Evolutionary conservation across 2,888 invertebrate species (phyloP), one percentile per base, ranked within the genome.

Genomic region (Catocala sponsa): DNA sequence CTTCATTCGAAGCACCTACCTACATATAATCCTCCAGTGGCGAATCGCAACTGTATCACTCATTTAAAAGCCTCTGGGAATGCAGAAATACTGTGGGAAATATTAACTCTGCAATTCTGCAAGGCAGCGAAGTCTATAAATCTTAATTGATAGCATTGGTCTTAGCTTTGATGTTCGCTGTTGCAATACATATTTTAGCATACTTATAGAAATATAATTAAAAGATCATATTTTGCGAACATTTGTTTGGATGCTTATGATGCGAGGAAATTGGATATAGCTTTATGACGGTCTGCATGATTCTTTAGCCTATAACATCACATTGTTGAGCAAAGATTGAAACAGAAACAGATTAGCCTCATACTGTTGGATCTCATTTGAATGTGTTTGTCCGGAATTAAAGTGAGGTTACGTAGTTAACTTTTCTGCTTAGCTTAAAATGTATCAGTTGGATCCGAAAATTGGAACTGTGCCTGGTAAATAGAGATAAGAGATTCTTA

Each of bases 51-150:
- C 63, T 68, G 73, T 74, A 70, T 65, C 77, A 65, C 74, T 78
- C 73, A 70, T 82, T 83, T 74, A 70, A 70, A 82, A 83, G 61
- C 74, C 68, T 59, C 72, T 55, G 68, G 65, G 68, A 78, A 66
- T 68, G 71, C 72, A 62, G 71, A 65, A 79, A 76, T 77, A 79
- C 75, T 72, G 58, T 64, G 63, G 61, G 74, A 79, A 82, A 85
- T 86, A 84, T 79, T 80, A 70, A 83, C 81, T 84, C 76, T 80
- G 77, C 80, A 78, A 80, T 81, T 82, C 76, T 70, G 72, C 76
- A 69, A 74, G 70, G 74, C 79, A 76, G 70, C 72, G 56, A 77
- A 81, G 60, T 78, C 75, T 68, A 74, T 78, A 83, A 85, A 84
- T 85, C 81, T 79, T 65, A 78, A 85, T 87, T 79, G 65, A 79